Evolutionary conservation across 2,888 invertebrate genomes (phyloP).

Genomic region (Nomada fabriciana): DNA sequence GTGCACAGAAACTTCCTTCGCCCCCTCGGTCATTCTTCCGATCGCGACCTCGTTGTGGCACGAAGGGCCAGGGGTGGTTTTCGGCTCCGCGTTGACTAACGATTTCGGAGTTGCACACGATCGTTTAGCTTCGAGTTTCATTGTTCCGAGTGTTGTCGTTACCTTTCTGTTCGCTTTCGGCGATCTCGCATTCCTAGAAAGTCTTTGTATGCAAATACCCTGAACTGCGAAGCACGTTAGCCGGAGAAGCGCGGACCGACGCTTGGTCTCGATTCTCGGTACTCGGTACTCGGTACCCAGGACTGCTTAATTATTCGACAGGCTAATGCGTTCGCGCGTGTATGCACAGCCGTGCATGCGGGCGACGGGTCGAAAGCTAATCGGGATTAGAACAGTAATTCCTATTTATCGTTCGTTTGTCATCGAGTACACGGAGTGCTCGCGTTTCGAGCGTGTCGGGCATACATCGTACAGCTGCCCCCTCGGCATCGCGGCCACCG

Average conservation of each 20-base stretch:
- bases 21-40: slow-evolving; percentile 23
- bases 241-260: neutral
- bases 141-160: neutral
- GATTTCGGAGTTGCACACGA: slow-evolving; percentile 67
- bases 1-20: too few relatives aligned
- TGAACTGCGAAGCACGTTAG: neutral
- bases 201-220: too few relatives aligned
- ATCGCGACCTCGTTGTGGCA: slow-evolving; percentile 57
- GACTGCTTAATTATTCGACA: neutral
- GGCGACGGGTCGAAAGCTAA: slow-evolving; percentile 11
- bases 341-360: slow-evolving; percentile 12
- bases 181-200: too few relatives aligned
- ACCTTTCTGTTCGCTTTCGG: neutral
- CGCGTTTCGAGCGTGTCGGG: slow-evolving; percentile 20
- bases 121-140: slow-evolving; percentile 50
- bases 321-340: neutral
- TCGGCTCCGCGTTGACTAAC: slow-evolving; percentile 65
- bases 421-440: slow-evolving; percentile 10
- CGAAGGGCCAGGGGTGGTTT: slow-evolving; percentile 54
- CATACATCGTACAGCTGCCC: neutral
- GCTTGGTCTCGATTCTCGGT: neutral
- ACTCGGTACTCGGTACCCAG: too few relatives aligned
- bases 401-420: neutral
- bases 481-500: neutral
- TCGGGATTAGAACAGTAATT: slow-evolving; percentile 1